Conservation (phyloP, 2,797 vertebrate species). For the Acrocephalus scirpaceus region DNA sequence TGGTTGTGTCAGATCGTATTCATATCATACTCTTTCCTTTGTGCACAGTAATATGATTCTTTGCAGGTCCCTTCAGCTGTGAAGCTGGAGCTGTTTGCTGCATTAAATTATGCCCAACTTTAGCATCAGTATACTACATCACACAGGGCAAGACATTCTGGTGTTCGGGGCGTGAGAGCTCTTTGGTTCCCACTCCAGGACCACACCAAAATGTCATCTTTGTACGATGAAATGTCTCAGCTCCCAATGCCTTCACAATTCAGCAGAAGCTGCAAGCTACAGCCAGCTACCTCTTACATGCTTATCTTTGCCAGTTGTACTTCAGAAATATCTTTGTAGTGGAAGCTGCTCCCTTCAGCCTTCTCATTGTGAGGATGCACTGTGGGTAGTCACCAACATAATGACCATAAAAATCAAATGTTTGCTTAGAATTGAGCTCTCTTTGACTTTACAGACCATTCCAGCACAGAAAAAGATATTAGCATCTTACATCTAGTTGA, state of each 20-base stretch:
- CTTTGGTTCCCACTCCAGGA: neutral
- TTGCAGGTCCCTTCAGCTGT: slow-evolving; percentile 9
- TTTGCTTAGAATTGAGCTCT: neutral
- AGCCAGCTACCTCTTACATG: neutral
- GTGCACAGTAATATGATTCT: neutral
- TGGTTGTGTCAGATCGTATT: slow-evolving; percentile 39
- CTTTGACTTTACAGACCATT: neutral
- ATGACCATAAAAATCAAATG: neutral
- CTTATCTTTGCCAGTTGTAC: neutral
- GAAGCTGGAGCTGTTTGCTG: neutral
- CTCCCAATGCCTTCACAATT: neutral
- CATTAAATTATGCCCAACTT: neutral
- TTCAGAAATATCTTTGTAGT: neutral
- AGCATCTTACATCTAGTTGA: neutral
- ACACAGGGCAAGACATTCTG: neutral
- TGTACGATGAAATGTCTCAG: neutral
- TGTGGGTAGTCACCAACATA: neutral
- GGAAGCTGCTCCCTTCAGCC: neutral
- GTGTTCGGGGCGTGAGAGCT: neutral
- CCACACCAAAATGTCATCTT: neutral
- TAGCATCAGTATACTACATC: neutral
- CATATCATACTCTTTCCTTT: slow-evolving; percentile 12
- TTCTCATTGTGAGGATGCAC: neutral
- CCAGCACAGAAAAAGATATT: neutral
- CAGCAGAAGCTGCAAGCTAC: neutral